These are phyloP conservation scores for Blastobasis lacticolella DNA, from an alignment of 2,888 invertebrate species.

Conservation along the genomic window DNA sequence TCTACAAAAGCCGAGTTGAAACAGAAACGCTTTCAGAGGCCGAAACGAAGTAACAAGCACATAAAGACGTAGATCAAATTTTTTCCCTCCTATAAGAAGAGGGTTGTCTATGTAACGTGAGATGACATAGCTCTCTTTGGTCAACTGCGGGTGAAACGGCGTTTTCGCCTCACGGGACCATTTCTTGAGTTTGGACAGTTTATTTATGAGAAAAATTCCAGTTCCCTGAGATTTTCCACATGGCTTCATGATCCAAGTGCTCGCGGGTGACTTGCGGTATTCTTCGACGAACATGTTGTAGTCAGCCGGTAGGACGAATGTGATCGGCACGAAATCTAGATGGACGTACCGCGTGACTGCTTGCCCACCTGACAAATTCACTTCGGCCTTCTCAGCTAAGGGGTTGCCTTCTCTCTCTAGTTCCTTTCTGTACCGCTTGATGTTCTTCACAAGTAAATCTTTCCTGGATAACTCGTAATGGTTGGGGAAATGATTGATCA, in stretches of 20 bases:
- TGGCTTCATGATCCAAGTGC: conserved; percentile 98
- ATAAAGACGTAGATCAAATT: conserved; percentile 94
- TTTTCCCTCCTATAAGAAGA: conserved; percentile 94
- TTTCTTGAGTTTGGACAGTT: conserved; percentile 92
- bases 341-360: conserved; percentile 82
- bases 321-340: conserved; percentile 93
- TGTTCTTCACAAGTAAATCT: conserved; percentile 96
- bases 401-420: conserved; percentile 92
- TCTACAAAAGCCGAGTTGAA: conserved; percentile 93
- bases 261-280: conserved; percentile 93
- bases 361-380: conserved; percentile 73
- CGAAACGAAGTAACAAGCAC: conserved; percentile 95
- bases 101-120: conserved; percentile 98
- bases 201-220: conserved; percentile 97
- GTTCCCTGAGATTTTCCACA: conserved; percentile 95
- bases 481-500: conserved; percentile 96
- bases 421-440: conserved; percentile 94
- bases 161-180: conserved; percentile 92
- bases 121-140: conserved; percentile 94
- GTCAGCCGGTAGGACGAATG: conserved; percentile 95
- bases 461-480: conserved; percentile 96
- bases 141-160: conserved; percentile 86
- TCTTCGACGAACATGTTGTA: conserved; percentile 98
- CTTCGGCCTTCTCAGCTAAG: conserved; percentile 82
- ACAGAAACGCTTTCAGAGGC: conserved; percentile 94